Percentiles rank a stretch among this genome's conserved stretches.
phyloP scores from a whole-genome alignment of 2,113 vertebrate species.

The Ia io region DNA sequence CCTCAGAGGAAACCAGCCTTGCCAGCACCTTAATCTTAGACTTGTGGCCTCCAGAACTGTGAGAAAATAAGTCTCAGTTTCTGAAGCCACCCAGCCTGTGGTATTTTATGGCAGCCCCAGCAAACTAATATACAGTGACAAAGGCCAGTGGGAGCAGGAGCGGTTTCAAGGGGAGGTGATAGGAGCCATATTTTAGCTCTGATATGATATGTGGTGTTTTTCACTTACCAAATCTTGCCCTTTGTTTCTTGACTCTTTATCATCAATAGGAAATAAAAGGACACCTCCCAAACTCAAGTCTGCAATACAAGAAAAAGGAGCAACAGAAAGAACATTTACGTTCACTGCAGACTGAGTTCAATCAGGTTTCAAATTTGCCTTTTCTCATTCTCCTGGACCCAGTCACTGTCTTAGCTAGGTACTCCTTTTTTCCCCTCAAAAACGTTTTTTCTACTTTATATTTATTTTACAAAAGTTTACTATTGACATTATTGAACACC shows the following conservation, averaged over 20 bases:
- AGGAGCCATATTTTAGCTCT: background rate
- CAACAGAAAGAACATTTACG: conserved; percentile 26
- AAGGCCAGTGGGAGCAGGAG: background rate
- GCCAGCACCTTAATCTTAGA: background rate
- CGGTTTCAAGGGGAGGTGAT: background rate
- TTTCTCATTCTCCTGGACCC: background rate
- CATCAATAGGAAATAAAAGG: conserved; percentile 91
- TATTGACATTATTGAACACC: background rate
- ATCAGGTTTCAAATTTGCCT: too few relatives aligned
- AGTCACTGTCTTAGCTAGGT: background rate
- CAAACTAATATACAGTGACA: accelerated
- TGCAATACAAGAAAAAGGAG: conserved; percentile 75
- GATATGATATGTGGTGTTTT: background rate
- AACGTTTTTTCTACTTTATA: background rate
- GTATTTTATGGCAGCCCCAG: too few relatives aligned
- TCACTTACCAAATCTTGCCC: conserved; percentile 89
- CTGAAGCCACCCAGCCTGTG: background rate
- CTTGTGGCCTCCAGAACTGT: background rate
- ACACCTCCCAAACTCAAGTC: conserved; percentile 91
- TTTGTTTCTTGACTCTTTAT: conserved; percentile 88
- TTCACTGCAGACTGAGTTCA: background rate
- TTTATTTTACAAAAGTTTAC: background rate
- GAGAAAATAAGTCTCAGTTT: background rate
- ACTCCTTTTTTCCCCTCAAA: background rate
- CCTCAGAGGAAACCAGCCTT: background rate